phyloP scores from a whole-genome alignment of 2,113 vertebrate species.

The Galbula dea region DNA sequence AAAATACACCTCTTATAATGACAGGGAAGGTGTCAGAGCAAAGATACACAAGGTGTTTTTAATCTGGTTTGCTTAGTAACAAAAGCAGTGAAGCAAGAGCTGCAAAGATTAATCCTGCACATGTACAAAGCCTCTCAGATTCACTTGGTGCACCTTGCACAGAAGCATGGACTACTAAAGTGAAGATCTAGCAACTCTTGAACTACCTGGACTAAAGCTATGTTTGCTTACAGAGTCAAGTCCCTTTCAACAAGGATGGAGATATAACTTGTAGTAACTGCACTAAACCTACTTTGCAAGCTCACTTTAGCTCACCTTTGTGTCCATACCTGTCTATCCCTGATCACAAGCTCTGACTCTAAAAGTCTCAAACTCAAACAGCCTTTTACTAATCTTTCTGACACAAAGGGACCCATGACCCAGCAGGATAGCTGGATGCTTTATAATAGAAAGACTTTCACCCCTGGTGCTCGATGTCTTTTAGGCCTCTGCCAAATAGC shows the following conservation, averaged over 20 bases:
- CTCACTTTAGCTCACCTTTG: background rate
- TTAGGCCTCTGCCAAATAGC: background rate
- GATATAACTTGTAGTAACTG: background rate
- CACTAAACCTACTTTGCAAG: background rate
- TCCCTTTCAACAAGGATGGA: fast-evolving
- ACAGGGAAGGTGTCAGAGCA: background rate
- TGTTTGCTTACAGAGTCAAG: background rate
- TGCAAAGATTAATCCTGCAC: background rate
- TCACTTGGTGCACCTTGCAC: background rate
- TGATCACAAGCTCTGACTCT: background rate
- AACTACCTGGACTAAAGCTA: background rate
- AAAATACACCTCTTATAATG: background rate
- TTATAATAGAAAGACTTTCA: fast-evolving
- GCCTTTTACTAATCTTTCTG: background rate
- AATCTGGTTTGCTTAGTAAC: background rate
- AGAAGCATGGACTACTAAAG: background rate
- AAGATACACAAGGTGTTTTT: background rate
- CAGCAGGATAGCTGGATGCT: background rate
- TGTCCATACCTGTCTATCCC: background rate
- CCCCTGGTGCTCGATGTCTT: background rate
- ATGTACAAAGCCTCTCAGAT: background rate
- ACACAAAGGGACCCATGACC: background rate
- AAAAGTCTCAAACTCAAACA: background rate
- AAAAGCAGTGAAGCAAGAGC: background rate
- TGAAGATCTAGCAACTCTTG: background rate